Conservation (phyloP, 2,113 vertebrate genomes). For the Girardinichthys multiradiatus region DNA sequence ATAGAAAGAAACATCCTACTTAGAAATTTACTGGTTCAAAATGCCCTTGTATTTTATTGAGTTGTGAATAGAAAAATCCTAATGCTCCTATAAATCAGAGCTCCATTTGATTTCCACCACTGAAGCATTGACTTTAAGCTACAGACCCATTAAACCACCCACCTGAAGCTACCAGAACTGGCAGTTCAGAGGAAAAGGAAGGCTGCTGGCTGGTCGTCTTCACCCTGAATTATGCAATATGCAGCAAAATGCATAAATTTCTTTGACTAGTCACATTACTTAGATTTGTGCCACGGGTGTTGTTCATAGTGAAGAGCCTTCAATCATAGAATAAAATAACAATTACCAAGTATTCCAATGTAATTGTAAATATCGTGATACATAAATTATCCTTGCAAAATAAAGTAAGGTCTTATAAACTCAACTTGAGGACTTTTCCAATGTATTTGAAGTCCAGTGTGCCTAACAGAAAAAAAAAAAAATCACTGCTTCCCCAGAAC, state of each 20-base stretch:
- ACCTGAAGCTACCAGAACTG: neutral
- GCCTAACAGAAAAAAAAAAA: too few relatives aligned
- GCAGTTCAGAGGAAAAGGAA: neutral
- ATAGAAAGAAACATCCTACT: neutral
- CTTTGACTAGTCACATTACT: neutral
- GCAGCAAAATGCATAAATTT: neutral
- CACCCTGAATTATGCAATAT: neutral
- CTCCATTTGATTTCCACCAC: neutral
- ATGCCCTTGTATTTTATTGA: neutral
- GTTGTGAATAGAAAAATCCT: slow-evolving; percentile 1
- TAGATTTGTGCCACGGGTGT: neutral
- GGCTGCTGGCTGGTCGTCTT: neutral
- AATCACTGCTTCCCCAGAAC: too few relatives aligned
- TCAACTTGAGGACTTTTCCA: too few relatives aligned
- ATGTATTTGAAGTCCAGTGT: too few relatives aligned
- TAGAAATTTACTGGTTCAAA: neutral
- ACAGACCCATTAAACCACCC: neutral
- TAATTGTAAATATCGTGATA: neutral
- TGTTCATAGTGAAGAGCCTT: neutral
- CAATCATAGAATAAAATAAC: neutral
- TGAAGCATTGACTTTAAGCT: slow-evolving; percentile 16
- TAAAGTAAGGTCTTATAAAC: too few relatives aligned
- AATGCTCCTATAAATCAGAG: neutral
- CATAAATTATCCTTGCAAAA: too few relatives aligned
- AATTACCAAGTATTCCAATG: neutral